phyloP scores from a whole-genome alignment of 2,888 invertebrate species.

The Protonemura montana region DNA sequence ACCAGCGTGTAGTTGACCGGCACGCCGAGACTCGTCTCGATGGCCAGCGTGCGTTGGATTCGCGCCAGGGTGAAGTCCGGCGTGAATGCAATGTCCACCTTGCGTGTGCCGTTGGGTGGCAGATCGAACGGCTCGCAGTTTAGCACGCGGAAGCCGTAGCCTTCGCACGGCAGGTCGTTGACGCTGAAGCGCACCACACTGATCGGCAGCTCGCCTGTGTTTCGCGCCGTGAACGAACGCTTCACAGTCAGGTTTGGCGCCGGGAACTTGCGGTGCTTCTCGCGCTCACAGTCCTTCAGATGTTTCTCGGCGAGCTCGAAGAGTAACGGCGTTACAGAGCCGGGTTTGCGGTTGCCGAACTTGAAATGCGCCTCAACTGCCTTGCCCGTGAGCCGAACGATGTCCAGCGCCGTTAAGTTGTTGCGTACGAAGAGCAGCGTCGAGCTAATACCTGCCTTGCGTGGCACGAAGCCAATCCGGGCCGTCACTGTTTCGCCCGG shows the following conservation, averaged over 20 bases:
- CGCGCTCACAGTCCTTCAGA: constrained; percentile 66
- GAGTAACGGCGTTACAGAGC: constrained; percentile 74
- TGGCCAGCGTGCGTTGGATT: constrained; percentile 69
- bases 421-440: constrained; percentile 73
- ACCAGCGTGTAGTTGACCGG: constrained; percentile 74
- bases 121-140: constrained; percentile 78
- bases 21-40: constrained; percentile 68
- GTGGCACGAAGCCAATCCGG: constrained; percentile 62
- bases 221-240: constrained; percentile 83
- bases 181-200: constrained; percentile 73
- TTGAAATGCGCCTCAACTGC: constrained; percentile 88
- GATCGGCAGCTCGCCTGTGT: constrained; percentile 91
- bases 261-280: constrained; percentile 57
- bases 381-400: constrained; percentile 80
- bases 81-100: constrained; percentile 86
- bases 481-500: constrained; percentile 66
- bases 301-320: constrained; percentile 82
- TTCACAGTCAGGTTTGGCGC: constrained; percentile 76
- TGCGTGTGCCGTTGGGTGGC: constrained; percentile 74
- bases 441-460: constrained; percentile 59
- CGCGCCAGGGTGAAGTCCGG: constrained; percentile 85
- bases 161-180: constrained; percentile 74
- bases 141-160: constrained; percentile 79
- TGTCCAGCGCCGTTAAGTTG: constrained; percentile 91
- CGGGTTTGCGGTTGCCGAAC: constrained; percentile 86